Evolutionary conservation across 2,113 vertebrate genomes (phyloP).

Genomic region (Orthonyx spaldingii): DNA sequence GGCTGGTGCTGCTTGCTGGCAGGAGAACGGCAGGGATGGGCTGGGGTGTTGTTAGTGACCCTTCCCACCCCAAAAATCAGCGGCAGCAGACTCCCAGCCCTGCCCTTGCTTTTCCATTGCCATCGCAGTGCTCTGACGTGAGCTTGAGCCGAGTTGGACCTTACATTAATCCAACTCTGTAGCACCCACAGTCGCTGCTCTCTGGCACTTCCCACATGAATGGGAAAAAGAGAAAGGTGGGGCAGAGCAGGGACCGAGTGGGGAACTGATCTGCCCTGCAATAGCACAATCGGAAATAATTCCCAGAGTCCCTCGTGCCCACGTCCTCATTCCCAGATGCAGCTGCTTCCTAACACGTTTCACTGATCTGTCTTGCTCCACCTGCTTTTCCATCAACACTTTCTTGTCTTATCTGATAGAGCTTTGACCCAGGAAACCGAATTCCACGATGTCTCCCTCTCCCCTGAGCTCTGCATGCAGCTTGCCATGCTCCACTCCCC

Average conservation of each 20-base stretch:
- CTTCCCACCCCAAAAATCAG: not conserved
- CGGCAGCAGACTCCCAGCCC: not conserved
- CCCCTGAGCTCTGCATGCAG: slow-evolving; percentile 69
- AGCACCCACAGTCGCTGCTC: not conserved
- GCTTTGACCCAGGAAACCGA: slow-evolving; percentile 82
- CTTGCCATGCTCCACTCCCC: slow-evolving; percentile 74
- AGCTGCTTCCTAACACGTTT: not conserved
- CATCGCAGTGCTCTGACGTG: not conserved
- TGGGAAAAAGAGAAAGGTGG: not conserved
- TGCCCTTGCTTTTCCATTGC: no score
- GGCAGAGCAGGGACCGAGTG: not conserved
- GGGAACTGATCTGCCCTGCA: not conserved
- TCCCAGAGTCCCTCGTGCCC: not conserved
- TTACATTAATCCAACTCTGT: not conserved
- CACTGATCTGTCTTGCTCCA: slow-evolving; percentile 6
- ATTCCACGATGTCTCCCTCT: slow-evolving; percentile 63
- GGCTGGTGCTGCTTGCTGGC: not conserved
- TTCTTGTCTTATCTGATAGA: slow-evolving; percentile 76
- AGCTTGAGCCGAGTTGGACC: not conserved
- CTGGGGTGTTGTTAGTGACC: not conserved
- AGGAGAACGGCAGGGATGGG: not conserved
- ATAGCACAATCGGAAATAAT: not conserved
- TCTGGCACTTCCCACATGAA: not conserved
- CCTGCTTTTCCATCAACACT: slow-evolving; percentile 72
- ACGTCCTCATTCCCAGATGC: not conserved